A percentile compares a stretch with the other conserved stretches of the same genome.
Conservation (phyloP, 92 coral and sea anemone species). For the Pocillopora meandrina region DNA sequence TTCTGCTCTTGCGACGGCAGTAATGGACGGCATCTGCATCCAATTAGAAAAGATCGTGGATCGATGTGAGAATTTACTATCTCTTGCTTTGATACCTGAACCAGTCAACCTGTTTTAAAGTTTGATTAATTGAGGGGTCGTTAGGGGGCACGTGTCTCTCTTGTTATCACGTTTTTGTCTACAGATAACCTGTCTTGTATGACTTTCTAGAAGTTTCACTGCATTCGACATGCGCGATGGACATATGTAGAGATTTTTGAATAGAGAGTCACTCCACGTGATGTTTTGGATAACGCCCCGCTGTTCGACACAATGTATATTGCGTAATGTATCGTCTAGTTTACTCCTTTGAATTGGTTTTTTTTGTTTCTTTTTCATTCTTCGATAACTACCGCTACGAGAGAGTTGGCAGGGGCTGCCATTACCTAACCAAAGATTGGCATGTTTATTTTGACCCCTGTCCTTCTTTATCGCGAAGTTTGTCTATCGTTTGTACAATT, state of each 20-base stretch:
- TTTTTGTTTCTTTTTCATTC: background rate
- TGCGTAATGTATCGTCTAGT: background rate
- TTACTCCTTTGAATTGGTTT: background rate
- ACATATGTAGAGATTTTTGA: no score
- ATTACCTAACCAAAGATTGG: background rate
- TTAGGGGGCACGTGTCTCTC: background rate
- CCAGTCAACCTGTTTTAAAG: background rate
- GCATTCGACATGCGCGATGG: background rate
- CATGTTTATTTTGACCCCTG: background rate
- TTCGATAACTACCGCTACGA: background rate
- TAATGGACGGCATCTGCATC: background rate
- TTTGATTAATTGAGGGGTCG: background rate
- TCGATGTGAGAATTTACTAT: background rate
- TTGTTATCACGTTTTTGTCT: background rate
- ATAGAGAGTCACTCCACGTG: background rate
- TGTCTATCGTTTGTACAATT: background rate
- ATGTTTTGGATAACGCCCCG: background rate
- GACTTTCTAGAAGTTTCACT: conserved; percentile 16
- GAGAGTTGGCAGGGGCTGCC: background rate
- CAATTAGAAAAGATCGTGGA: background rate
- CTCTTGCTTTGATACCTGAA: background rate
- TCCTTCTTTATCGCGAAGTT: background rate
- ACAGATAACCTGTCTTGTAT: background rate
- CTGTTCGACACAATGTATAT: background rate
- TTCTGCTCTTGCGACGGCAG: background rate